Conservation (phyloP, 2,113 vertebrate species). For the Cranoglanis bouderius region DNA sequence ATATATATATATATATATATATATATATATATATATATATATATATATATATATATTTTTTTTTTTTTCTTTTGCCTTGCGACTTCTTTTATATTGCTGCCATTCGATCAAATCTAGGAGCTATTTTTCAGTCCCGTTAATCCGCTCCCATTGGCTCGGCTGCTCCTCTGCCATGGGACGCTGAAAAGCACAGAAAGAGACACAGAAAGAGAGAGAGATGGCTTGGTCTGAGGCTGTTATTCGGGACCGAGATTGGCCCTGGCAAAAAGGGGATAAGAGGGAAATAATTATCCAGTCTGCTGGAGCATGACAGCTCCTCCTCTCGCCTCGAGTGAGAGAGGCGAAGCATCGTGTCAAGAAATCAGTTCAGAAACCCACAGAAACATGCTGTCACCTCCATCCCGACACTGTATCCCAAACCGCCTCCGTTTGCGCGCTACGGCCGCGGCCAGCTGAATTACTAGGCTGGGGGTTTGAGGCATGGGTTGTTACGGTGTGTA, state of each 20-base stretch:
- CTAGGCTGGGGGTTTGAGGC: not conserved
- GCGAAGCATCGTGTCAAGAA: slow-evolving; percentile 74
- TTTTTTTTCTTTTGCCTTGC: slow-evolving; percentile 14
- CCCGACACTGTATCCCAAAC: slow-evolving; percentile 46
- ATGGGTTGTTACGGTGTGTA: not conserved
- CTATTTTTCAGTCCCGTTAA: slow-evolving; percentile 48
- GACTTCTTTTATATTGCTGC: slow-evolving; percentile 34
- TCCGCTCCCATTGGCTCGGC: slow-evolving; percentile 42
- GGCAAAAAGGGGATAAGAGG: slow-evolving; percentile 77
- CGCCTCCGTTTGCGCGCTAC: not conserved
- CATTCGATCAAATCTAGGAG: slow-evolving; percentile 54
- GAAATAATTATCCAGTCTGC: slow-evolving; percentile 82
- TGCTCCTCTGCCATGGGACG: slow-evolving; percentile 38
- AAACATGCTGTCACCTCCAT: slow-evolving; percentile 66
- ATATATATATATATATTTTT: slow-evolving; percentile 2
- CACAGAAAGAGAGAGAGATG: slow-evolving; percentile 55
- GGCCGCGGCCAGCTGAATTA: not conserved
- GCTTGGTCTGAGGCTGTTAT: slow-evolving; percentile 64
- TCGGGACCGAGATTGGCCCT: slow-evolving; percentile 75
- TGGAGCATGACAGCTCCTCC: slow-evolving; percentile 79
- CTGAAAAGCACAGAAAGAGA: slow-evolving; percentile 59
- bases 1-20: no score
- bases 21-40: no score
- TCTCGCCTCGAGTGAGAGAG: slow-evolving; percentile 69
- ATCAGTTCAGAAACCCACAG: slow-evolving; percentile 62